Evolutionary conservation across 2,888 invertebrate genomes (phyloP).

Genomic region (Cheilosia grossa): DNA sequence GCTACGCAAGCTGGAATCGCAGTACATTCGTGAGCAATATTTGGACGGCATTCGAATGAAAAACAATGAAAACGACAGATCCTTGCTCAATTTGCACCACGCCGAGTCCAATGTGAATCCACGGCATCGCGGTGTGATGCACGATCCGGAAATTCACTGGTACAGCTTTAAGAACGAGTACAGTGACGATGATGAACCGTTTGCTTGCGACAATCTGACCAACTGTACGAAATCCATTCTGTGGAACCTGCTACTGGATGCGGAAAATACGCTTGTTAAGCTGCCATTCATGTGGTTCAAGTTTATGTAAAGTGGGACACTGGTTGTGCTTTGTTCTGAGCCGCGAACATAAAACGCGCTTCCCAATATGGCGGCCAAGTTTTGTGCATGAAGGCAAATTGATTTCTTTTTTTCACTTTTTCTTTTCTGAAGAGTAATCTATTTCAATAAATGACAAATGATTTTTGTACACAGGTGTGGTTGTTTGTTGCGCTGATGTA

Average conservation of each 20-base stretch:
- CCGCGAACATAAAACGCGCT: neutral
- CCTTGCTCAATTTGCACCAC: conserved; percentile 59
- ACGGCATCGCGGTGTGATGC: conserved; percentile 61
- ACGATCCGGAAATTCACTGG: conserved; percentile 76
- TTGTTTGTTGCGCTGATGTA: too few species aligned
- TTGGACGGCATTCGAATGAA: conserved; percentile 76
- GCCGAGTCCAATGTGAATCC: conserved; percentile 49
- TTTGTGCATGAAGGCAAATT: conserved; percentile 14
- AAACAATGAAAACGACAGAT: conserved; percentile 76
- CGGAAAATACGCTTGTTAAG: conserved; percentile 77
- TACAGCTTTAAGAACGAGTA: conserved; percentile 80
- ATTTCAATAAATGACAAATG: conserved; percentile 42
- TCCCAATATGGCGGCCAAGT: conserved; percentile 30
- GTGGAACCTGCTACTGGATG: conserved; percentile 79
- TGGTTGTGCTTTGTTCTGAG: conserved; percentile 4
- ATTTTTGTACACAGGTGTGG: conserved; percentile 19
- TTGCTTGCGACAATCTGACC: conserved; percentile 53
- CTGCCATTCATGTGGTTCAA: conserved; percentile 78
- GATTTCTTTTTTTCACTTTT: conserved; percentile 7
- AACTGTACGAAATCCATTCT: conserved; percentile 77
- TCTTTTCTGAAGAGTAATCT: conserved; percentile 23
- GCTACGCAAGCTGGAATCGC: conserved; percentile 79
- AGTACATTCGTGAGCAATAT: conserved; percentile 79
- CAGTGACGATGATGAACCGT: conserved; percentile 76
- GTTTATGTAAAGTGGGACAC: conserved; percentile 76